A percentile compares a stretch with the other conserved stretches of the same genome.
phyloP scores from a whole-genome alignment of 2,113 vertebrate genomes.

The Nesogale talazaci region DNA sequence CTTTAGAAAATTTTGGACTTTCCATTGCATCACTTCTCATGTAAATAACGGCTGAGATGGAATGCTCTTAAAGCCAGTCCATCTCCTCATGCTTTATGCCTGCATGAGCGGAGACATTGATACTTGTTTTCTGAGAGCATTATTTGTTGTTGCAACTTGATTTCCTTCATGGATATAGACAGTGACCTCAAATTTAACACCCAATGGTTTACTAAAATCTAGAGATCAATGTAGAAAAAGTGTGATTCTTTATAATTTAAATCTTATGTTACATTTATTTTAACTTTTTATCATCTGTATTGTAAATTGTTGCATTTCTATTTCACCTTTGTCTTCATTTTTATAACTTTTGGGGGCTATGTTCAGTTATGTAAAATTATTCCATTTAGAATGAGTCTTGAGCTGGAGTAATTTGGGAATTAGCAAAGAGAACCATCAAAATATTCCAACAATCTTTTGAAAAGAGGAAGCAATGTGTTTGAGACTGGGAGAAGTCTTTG shows the following conservation, averaged over 20 bases:
- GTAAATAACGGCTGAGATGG: neutral
- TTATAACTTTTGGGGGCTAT: neutral
- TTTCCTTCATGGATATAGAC: slow-evolving; percentile 29
- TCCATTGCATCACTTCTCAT: neutral
- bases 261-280: neutral
- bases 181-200: slow-evolving; percentile 34
- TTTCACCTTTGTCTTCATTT: neutral
- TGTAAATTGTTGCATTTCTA: neutral
- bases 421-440: slow-evolving; percentile 33
- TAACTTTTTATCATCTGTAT: slow-evolving; percentile 25
- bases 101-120: neutral
- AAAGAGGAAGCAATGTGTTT: neutral
- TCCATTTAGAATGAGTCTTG: neutral
- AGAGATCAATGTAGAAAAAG: neutral
- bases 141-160: neutral
- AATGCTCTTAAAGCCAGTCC: neutral
- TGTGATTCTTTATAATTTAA: slow-evolving; percentile 5
- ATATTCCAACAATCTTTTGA: neutral
- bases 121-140: slow-evolving; percentile 41
- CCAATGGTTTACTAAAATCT: neutral
- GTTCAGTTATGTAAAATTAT: slow-evolving; percentile 31
- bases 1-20: slow-evolving; percentile 31
- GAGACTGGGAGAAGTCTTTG: neutral
- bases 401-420: neutral
- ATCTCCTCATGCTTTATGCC: neutral